Evolutionary conservation across 2,797 vertebrate species (phyloP).

Genomic region (Rhadinocentrus ornatus): DNA sequence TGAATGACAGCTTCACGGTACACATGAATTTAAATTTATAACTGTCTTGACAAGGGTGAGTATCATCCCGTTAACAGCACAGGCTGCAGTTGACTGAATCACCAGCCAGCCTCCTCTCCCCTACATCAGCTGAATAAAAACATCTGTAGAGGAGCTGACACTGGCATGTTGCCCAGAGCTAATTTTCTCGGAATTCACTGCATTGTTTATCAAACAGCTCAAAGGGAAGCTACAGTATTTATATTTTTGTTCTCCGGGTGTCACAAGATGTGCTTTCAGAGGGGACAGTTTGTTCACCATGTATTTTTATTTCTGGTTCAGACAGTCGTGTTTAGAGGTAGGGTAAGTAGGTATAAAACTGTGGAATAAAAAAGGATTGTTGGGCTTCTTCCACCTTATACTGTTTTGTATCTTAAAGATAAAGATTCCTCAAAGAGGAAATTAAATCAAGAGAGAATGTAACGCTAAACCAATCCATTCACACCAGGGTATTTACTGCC

Average conservation of each 20-base stretch:
- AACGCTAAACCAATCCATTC: conserved; percentile 7
- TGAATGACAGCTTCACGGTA: not conserved
- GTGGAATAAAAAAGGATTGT: not conserved
- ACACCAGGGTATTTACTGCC: conserved; percentile 11
- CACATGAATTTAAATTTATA: conserved; percentile 13
- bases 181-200: conserved; percentile 52
- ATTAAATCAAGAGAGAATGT: conserved; percentile 8
- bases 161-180: conserved; percentile 66
- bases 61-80: conserved; percentile 34
- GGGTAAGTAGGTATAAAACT: not conserved
- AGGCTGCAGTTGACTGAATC: conserved; percentile 33
- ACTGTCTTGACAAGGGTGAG: conserved; percentile 27
- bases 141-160: conserved; percentile 38
- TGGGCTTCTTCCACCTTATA: not conserved
- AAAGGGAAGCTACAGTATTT: conserved; percentile 44
- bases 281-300: conserved; percentile 26
- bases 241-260: conserved; percentile 27
- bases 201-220: conserved; percentile 50
- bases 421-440: not conserved
- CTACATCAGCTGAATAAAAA: conserved; percentile 53
- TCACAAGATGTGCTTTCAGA: conserved; percentile 22
- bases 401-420: conserved; percentile 3
- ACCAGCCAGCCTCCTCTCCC: conserved; percentile 29
- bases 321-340: not conserved
- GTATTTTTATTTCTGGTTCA: conserved; percentile 7